Evolutionary conservation across 2,113 vertebrate genomes (phyloP).

Genomic region (Hypanus sabinus): DNA sequence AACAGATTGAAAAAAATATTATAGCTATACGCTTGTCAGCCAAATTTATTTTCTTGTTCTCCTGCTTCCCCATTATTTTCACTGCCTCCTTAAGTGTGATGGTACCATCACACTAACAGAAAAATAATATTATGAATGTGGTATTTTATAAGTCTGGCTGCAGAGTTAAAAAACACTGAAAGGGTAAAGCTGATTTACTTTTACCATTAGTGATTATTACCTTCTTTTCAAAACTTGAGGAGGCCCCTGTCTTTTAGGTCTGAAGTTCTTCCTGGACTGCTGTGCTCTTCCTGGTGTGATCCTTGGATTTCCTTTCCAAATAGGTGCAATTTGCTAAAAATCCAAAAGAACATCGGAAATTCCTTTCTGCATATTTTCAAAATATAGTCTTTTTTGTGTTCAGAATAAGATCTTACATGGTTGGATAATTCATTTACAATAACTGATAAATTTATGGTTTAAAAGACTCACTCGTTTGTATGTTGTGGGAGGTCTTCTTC

Average conservation of each 20-base stretch:
- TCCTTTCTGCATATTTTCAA: not conserved
- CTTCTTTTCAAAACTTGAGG: conserved; percentile 7
- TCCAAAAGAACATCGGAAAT: not conserved
- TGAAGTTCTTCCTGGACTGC: not conserved
- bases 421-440: not conserved
- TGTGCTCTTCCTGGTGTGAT: not conserved
- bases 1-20: not conserved
- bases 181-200: not conserved
- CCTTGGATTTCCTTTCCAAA: not conserved
- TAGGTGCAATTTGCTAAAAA: not conserved
- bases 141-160: not conserved
- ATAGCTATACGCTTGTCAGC: not conserved
- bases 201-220: not conserved
- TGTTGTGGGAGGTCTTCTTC: not conserved
- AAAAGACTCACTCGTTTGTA: not conserved
- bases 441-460: not conserved
- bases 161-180: not conserved
- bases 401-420: not conserved
- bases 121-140: not conserved
- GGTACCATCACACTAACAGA: not conserved
- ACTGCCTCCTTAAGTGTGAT: not conserved
- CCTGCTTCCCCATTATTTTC: not conserved
- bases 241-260: conserved; percentile 3
- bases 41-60: not conserved
- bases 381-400: no score